Evolutionary conservation across 53 echinoderm and acorn worm genomes (phyloP), one percentile per base, ranked within the genome.

Genomic region (Actinopyga echinites): DNA sequence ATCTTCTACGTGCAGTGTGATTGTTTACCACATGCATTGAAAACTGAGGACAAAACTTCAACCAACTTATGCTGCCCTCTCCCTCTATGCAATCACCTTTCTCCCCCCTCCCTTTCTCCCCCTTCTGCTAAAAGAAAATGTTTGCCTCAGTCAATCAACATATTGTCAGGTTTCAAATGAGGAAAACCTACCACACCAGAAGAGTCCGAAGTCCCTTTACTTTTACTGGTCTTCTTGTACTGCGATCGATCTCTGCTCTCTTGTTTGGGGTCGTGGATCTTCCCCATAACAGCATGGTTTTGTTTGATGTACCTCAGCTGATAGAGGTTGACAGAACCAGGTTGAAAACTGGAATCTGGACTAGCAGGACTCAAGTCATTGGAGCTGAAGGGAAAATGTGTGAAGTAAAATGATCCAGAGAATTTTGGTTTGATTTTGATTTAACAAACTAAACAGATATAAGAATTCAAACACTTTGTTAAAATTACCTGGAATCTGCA

Each of bases 281-380:
- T 87, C 64, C 91, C 79, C 83, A 96, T 87, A 49, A 92, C 93
- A 34, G 97, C 97, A 64, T 96, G 97, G 80, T 91, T 90, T 79
- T 91, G 93, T n/a, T 92, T 83, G n/a, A 75, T 45, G 43, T 83
- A 80, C 69, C 85, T 71, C 66, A 93, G 49, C 11, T 44, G 40
- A 6, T 68, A 75, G 65, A 96, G 84, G 82, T 94, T 93, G 67
- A 96, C 88, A 56, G 88, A 77, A 21, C 93, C 97, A 8, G 93
- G 97, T 24, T 58, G 73, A 66, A 83, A 85, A 56, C 90, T 92
- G 30, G 84, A 71, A 35, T 92, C 93, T 23, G 88, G 90, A 24
- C 92, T 92, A 3, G 74, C 79, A 15, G 88, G 88, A 5, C 82
- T 30, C 60, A 90, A 82, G 33, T 95, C 95, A 35, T 34, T 85